A percentile compares a stretch with the other conserved stretches of the same genome.
These are phyloP conservation scores for Lasioglossum marginatum DNA, from an alignment of 2,888 invertebrate species.

Conservation along the genomic window DNA sequence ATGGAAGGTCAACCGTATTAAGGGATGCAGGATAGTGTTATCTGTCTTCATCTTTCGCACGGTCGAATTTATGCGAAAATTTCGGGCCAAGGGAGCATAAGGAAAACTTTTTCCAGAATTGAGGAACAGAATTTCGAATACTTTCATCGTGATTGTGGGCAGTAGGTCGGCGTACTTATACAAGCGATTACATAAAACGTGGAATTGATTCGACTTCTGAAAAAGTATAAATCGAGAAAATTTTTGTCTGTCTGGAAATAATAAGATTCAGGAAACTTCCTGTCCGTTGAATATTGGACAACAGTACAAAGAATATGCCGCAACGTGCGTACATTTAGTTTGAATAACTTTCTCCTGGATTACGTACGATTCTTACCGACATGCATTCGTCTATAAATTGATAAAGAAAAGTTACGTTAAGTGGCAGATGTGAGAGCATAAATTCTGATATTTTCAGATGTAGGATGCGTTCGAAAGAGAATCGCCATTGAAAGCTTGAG, in stretches of 20 bases:
- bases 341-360: neutral
- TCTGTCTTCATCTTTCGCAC: neutral
- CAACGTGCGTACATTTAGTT: neutral
- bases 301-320: neutral
- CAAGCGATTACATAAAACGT: no score
- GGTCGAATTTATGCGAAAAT: neutral
- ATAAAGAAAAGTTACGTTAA: neutral
- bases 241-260: no score
- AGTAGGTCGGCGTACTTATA: no score
- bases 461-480: neutral
- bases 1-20: constrained; percentile 14
- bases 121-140: neutral
- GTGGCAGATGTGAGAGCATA: neutral
- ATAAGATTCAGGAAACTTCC: no score
- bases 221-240: neutral
- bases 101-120: neutral
- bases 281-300: neutral
- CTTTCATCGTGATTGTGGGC: neutral
- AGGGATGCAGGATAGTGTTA: neutral
- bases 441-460: neutral
- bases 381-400: neutral
- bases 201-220: neutral
- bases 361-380: neutral
- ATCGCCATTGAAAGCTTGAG: neutral
- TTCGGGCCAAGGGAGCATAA: neutral